Evolutionary conservation across 2,797 vertebrate genomes (phyloP), one percentile per base, ranked within the genome.

Genomic region (Phrynocephalus vlangalii): DNA sequence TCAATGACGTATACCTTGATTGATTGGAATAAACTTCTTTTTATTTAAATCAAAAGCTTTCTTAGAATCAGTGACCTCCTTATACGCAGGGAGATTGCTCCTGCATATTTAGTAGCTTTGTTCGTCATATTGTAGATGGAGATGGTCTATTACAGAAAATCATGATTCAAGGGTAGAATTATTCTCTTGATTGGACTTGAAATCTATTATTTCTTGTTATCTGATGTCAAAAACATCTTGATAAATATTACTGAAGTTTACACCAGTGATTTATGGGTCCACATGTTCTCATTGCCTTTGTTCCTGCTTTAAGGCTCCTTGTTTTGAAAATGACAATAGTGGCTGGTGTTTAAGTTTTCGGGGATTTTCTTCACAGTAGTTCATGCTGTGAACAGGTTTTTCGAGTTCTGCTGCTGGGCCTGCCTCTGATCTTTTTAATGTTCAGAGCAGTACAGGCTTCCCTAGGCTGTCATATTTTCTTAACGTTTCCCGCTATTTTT

Each of bases 1-100:
- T 52, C 85, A 89, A 83, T 44, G 77, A 82, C 52, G 44, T 85
- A 52, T 33, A 86, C n/a, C 81, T 93, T 90, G 83, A 86, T 83
- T 91, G 80, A 91, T 86, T 75, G 89, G 82, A 88, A 90, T 38
- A 87, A 86, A 88, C 88, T 89, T 90, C 93, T 96, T 95, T 95
- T 89, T 95, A 85, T 93, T 95, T 96, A 95, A 96, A 95, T 96
- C 97, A 97, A 97, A 97, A 95, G 82, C 76, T 89, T 94, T 95
- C 94, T 97, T 96, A 92, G 92, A 94, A 92, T 94, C 94, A 95
- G 71, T 90, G 90, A 94, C 96, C 97, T 97, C 94, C 95, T 95
- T 96, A 86, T 24, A 88, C 52, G 33, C 91, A 84, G 95, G 93
- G 93, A 97, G 96, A 94, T 83, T 84, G 91, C 94, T 24, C 89